Conservation (phyloP, 1,140 invertebrate genomes). For the Delia radicum region DNA sequence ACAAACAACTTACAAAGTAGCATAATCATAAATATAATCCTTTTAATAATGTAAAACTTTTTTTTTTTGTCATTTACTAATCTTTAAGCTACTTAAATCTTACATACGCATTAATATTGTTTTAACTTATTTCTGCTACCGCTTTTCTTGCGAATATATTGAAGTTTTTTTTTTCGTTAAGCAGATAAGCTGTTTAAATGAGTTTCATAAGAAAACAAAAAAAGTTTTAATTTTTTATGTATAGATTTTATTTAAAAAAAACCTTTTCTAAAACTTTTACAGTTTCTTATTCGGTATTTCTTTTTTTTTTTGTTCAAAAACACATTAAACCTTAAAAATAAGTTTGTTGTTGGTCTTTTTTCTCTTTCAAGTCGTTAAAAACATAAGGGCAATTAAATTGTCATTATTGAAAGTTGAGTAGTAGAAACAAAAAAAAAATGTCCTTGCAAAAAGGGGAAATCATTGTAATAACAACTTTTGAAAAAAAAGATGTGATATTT, state of each 20-base stretch:
- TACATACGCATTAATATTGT: not conserved
- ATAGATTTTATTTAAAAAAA: not conserved
- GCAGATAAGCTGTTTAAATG: not conserved
- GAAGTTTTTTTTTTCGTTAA: not conserved
- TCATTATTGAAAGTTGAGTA: not conserved
- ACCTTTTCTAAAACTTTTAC: not conserved
- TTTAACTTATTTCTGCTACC: not conserved
- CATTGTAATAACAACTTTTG: not conserved
- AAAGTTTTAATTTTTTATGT: not conserved
- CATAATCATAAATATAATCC: not conserved
- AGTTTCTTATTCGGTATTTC: not conserved
- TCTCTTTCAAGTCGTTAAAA: not conserved
- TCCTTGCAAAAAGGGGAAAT: not conserved
- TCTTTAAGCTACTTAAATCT: not conserved
- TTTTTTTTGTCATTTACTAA: not conserved
- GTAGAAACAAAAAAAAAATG: not conserved
- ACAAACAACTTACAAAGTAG: not conserved
- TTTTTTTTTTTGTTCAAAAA: not conserved
- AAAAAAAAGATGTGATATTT: no score
- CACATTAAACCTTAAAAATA: not conserved
- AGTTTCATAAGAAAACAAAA: not conserved
- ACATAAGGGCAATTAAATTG: constrained; percentile 12
- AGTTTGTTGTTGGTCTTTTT: not conserved
- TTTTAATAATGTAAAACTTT: not conserved
- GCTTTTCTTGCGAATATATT: not conserved